Conservation (phyloP, 2,113 vertebrate genomes). For the Nasalis larvatus region DNA sequence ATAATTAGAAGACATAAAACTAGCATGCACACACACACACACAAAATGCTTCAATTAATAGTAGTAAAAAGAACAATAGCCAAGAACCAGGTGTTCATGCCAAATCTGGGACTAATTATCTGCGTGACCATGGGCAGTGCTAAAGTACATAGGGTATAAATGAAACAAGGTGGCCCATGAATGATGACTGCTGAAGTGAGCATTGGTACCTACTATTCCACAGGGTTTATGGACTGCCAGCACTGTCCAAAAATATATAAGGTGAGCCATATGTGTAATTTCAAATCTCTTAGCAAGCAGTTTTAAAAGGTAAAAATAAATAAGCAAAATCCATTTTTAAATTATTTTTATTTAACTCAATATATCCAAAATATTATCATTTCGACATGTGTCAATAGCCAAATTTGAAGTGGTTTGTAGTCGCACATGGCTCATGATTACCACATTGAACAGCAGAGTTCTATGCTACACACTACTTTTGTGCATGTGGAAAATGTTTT, state of each 20-base stretch:
- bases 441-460: not conserved
- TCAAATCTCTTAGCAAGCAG: not conserved
- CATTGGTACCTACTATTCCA: not conserved
- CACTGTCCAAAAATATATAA: not conserved
- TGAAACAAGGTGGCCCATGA: slow-evolving; percentile 1
- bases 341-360: not conserved
- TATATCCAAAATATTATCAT: not conserved
- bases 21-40: not conserved
- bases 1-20: slow-evolving; percentile 23
- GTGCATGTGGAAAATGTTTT: not conserved
- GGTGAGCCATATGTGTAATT: not conserved
- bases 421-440: not conserved
- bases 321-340: not conserved
- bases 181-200: not conserved
- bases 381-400: not conserved
- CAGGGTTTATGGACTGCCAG: not conserved
- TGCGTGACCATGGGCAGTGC: not conserved
- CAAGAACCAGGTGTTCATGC: not conserved
- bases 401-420: not conserved
- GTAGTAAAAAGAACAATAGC: not conserved
- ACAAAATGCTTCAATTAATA: not conserved
- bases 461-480: not conserved
- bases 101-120: slow-evolving; percentile 8
- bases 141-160: not conserved
- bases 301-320: slow-evolving; percentile 15